A percentile compares a stretch with the other conserved stretches of the same genome.
Conservation (phyloP, 1,140 invertebrate species). For the Drosophila bipectinata region DNA sequence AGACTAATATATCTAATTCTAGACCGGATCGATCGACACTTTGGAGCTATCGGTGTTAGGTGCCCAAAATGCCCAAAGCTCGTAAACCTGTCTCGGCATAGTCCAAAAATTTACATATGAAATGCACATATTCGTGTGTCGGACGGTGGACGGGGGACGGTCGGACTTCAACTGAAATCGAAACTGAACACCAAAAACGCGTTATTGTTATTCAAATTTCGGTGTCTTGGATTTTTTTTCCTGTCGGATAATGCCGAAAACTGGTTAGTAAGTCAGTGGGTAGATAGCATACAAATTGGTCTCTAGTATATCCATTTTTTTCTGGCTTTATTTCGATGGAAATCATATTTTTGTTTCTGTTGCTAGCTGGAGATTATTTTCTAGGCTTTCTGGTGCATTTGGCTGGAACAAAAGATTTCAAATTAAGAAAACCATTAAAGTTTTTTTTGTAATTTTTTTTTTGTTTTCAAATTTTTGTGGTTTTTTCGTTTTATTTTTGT, state of each 20-base stretch:
- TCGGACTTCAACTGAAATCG: constrained; percentile 64
- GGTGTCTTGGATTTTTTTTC: constrained; percentile 21
- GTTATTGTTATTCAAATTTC: constrained; percentile 78
- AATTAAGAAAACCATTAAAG: constrained; percentile 20
- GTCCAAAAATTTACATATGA: constrained; percentile 64
- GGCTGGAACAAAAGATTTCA: constrained; percentile 10
- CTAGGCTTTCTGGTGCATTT: constrained; percentile 13
- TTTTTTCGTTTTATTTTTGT: constrained; percentile 45
- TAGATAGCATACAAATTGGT: constrained; percentile 68
- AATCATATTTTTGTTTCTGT: constrained; percentile 36
- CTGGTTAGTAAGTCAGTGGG: constrained; percentile 82
- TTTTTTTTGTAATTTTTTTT: constrained; percentile 36
- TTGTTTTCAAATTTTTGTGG: constrained; percentile 51
- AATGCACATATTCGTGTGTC: constrained; percentile 54
- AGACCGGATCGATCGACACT: constrained; percentile 55
- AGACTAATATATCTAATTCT: constrained; percentile 71
- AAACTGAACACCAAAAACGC: constrained; percentile 70
- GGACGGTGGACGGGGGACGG: background rate
- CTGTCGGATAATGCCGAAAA: constrained; percentile 59
- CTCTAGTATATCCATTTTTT: constrained; percentile 21
- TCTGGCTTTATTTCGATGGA: constrained; percentile 12
- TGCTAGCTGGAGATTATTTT: constrained; percentile 40
- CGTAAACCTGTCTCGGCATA: constrained; percentile 64
- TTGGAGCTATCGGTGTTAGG: constrained; percentile 33
- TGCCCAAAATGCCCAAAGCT: constrained; percentile 8